phyloP scores from a whole-genome alignment of 1,140 invertebrate species.

The Sarcophaga peregrina region DNA sequence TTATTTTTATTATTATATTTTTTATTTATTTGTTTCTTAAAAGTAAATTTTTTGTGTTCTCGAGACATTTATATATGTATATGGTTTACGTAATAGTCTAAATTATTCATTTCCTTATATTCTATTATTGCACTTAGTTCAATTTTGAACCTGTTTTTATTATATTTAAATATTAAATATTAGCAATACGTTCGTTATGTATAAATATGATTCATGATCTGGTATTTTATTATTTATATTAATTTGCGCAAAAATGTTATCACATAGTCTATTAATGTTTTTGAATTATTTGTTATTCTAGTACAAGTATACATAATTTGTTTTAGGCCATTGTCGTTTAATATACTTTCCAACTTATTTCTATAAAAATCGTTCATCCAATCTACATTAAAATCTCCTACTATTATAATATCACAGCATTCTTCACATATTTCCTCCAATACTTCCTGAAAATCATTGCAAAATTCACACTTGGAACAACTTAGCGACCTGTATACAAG shows the following conservation, averaged over 20 bases:
- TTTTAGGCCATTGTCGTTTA: background rate
- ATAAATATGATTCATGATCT: background rate
- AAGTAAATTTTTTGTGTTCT: too few relatives aligned
- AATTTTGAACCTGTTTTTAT: conserved; percentile 6
- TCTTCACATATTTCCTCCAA: background rate
- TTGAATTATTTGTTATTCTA: background rate
- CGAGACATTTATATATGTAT: too few relatives aligned
- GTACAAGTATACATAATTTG: background rate
- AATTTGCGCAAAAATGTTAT: background rate
- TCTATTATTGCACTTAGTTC: conserved; percentile 31
- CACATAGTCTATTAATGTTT: background rate
- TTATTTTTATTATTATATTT: too few relatives aligned
- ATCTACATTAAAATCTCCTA: conserved; percentile 1
- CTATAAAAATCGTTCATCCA: background rate
- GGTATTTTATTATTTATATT: background rate
- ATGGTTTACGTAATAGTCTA: too few relatives aligned
- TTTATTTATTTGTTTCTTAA: too few relatives aligned
- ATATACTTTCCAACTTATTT: background rate
- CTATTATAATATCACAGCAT: background rate
- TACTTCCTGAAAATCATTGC: background rate
- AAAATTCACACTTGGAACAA: background rate
- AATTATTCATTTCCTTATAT: too few relatives aligned
- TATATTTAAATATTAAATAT: background rate
- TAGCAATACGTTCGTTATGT: background rate
- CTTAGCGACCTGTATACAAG: background rate